These are phyloP conservation scores for Baryphthengus martii DNA, from an alignment of 2,113 vertebrate genomes.

Conservation along the genomic window DNA sequence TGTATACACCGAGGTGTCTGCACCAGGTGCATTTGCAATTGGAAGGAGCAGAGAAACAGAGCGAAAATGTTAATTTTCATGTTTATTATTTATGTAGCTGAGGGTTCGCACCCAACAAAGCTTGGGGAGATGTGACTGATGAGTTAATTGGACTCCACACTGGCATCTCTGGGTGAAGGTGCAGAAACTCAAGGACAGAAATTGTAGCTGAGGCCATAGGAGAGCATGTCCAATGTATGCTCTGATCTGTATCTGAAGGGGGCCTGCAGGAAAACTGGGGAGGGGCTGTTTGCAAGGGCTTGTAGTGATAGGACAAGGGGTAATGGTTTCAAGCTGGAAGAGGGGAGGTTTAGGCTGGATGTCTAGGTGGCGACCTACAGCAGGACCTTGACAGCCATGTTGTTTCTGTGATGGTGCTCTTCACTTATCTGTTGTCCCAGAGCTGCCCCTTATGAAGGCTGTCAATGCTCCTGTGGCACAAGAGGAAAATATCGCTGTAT, in stretches of 20 bases:
- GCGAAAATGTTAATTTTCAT: slow-evolving; percentile 8
- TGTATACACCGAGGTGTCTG: background rate
- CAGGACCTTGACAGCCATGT: background rate
- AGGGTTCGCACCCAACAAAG: slow-evolving; percentile 8
- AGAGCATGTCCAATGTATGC: background rate
- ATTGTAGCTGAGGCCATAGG: background rate
- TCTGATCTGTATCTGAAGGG: too few relatives aligned
- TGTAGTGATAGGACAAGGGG: too few relatives aligned
- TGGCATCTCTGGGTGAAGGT: background rate
- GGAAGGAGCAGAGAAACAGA: slow-evolving; percentile 2
- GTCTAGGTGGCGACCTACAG: background rate
- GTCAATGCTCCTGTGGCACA: background rate
- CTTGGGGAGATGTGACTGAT: background rate
- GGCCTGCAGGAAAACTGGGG: too few relatives aligned
- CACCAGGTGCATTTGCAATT: background rate
- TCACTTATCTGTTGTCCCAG: background rate
- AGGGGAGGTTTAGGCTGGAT: too few relatives aligned
- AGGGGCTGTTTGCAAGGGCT: too few relatives aligned
- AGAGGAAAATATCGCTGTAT: background rate
- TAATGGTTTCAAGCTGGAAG: too few relatives aligned
- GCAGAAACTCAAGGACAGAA: background rate
- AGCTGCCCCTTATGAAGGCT: background rate
- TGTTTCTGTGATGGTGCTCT: background rate
- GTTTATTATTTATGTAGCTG: slow-evolving; percentile 35
- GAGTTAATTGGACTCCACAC: slow-evolving; percentile 15